A percentile compares a stretch with the other conserved stretches of the same genome.
These are phyloP conservation scores for Nephrotoma guestfalica DNA, from an alignment of 2,888 invertebrate genomes.

Conservation along the genomic window DNA sequence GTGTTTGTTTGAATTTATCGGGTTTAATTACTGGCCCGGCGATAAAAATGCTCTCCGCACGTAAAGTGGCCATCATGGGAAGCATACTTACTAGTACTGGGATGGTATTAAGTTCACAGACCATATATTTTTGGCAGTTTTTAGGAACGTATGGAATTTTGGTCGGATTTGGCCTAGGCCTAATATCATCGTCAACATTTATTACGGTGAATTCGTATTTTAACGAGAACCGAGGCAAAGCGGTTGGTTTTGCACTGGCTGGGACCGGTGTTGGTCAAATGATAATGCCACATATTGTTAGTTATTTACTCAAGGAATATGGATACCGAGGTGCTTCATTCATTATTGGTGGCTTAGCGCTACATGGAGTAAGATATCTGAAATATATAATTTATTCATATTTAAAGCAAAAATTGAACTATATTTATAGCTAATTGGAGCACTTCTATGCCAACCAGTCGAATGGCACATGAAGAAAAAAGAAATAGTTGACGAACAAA, in stretches of 20 bases:
- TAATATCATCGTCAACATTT: conserved; percentile 56
- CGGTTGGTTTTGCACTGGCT: conserved; percentile 60
- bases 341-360: conserved; percentile 44
- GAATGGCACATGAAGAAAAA: conserved; percentile 37
- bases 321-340: conserved; percentile 49
- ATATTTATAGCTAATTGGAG: conserved; percentile 38
- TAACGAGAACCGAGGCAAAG: conserved; percentile 46
- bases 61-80: conserved; percentile 39
- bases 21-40: conserved; percentile 47
- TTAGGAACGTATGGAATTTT: conserved; percentile 40
- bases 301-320: conserved; percentile 46
- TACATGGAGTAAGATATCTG: conserved; percentile 41
- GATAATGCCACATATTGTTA: conserved; percentile 55
- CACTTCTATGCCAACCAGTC: conserved; percentile 42
- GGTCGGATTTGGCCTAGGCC: conserved; percentile 51
- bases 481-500: not conserved
- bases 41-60: conserved; percentile 39
- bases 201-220: conserved; percentile 60
- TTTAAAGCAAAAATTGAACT: not conserved
- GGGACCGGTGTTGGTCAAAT: conserved; percentile 64
- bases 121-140: conserved; percentile 37
- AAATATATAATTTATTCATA: not conserved
- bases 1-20: conserved; percentile 47
- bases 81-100: conserved; percentile 38
- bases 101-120: conserved; percentile 37